Evolutionary conservation across 2,113 vertebrate species (phyloP), one percentile per base, ranked within the genome.

Genomic region (Corvus moneduloides): DNA sequence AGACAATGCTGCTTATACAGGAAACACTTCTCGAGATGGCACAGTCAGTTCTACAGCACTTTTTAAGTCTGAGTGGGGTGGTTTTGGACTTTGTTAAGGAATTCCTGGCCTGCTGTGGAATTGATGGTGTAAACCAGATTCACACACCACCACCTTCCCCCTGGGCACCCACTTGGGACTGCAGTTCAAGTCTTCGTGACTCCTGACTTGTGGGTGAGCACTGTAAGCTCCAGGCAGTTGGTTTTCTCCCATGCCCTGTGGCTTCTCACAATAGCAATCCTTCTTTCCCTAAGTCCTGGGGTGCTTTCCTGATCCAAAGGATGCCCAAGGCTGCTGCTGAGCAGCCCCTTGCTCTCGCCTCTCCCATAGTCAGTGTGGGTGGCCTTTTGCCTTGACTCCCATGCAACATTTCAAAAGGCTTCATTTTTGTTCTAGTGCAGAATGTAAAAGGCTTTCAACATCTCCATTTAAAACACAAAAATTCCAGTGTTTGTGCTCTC

Each of bases 371-470:
- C 91, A 63, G 54, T 0, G 5, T 94, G 94, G 91, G 94, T 96
- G 95, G 95, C 87, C 94, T 82, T 44, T 81, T 91, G 62, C 55
- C 63, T 87, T 83, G 91, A 97, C 87, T 87, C 84, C 69, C 87
- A 87, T 73, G 81, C 76, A 49, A 4, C 62, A 9, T 94, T 96
- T 94, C 91, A 82, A 95, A 96, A 87, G 87, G 62, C 77, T 62
- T 91, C 35, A 4, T 8, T 94, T 92, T 93, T 95, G 81, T 93
- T 87, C 81, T 46, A 49, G 7, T 35, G 80, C 44, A 46, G 87
- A 93, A 92, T 93, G 86, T 27, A 52, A 95, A 84, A 92, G 94
- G 89, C 93, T 97, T 97, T 95, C 94, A 95, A 89, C 86, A 96
- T 89, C 77, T 85, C 91, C 77, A 96, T 91, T 91, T 39, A 54